These are phyloP conservation scores for Barypeithes pellucidus DNA, from an alignment of 2,888 invertebrate species.

Conservation along the genomic window DNA sequence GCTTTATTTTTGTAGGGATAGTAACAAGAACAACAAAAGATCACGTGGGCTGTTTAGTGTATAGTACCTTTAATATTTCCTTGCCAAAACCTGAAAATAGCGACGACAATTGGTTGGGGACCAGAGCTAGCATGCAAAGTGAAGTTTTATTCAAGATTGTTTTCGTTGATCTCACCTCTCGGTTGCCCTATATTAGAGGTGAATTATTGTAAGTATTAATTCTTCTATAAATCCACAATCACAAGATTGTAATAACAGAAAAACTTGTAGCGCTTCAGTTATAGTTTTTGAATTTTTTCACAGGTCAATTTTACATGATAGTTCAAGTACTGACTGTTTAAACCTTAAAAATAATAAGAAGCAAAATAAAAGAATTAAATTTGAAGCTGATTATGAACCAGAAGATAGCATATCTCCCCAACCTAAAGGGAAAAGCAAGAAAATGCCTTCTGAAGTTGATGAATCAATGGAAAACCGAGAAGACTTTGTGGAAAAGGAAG, in stretches of 20 bases:
- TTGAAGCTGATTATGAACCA: slow-evolving; percentile 11
- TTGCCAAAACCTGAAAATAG: slow-evolving; percentile 72
- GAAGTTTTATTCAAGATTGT: slow-evolving; percentile 76
- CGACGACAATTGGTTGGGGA: slow-evolving; percentile 75
- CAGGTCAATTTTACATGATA: slow-evolving; percentile 8
- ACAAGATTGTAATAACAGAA: too few species aligned
- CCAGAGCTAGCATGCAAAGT: slow-evolving; percentile 74
- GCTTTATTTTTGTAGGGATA: slow-evolving; percentile 60
- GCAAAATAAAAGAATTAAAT: slow-evolving; percentile 25
- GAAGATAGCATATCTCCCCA: slow-evolving; percentile 7
- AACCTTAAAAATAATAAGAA: slow-evolving; percentile 15
- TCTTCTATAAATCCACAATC: neutral
- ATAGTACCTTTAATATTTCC: slow-evolving; percentile 81
- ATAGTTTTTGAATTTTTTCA: neutral
- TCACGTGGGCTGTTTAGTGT: slow-evolving; percentile 80
- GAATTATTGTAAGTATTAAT: slow-evolving; percentile 70
- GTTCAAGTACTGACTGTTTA: neutral
- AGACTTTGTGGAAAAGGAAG: neutral
- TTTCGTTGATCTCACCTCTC: slow-evolving; percentile 74
- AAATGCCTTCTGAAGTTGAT: neutral
- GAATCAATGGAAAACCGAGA: neutral
- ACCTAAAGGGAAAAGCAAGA: slow-evolving; percentile 20
- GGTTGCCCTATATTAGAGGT: slow-evolving; percentile 78
- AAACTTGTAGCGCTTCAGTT: neutral
- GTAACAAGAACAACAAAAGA: slow-evolving; percentile 80